Base-by-base conservation (phyloP, 92 coral and sea anemone genomes). In the Paramuricea clavata region DNA sequence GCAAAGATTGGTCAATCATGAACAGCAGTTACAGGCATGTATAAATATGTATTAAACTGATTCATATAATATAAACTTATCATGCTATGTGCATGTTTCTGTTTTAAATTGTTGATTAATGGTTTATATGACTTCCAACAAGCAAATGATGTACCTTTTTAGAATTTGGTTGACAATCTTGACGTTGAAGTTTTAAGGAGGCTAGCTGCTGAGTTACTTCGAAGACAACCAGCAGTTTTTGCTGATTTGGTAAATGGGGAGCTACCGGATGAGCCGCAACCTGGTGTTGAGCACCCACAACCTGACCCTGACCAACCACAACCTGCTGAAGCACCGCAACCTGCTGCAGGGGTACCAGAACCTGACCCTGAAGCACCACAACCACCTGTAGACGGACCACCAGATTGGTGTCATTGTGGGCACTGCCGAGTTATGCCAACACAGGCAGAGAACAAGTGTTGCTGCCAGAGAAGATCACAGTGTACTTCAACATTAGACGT, bases 171-270 rank as follows among this genome's bases (percentile, higher is more conserved):
- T 12, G 52, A 54, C 10, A 79, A 67, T 39, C 84, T 54, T 5
- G 35, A 57, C 3, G 27, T 12, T 16, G 84, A 34, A n/a, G 70
- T 34, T 35, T 72, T 79, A 5, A 3, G 70, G 22, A 67, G 70
- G 31, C 64, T 79, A 16, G 84, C 84, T 31, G 23, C 59, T 30
- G 84, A 54, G 49, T 44, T 79, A 30, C 56, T 79, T 27, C 19
- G 70, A 23, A n/a, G 3, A n/a, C 85, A 81, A 61, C 85, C 59
- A 3, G 33, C n/a, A n/a, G n/a, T n/a, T n/a, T n/a, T n/a, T n/a
- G n/a, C n/a, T n/a, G n/a, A n/a, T n/a, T n/a, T n/a, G 8, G 74
- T 70, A 2, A 81, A 81, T 81, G 85, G 75, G 27, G 75, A 81
- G 35, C 50, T 12, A 16, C 9, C 19, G 0, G 13, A 32, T 16